A percentile compares a stretch with the other conserved stretches of the same genome.
Evolutionary conservation across 2,113 vertebrate genomes (phyloP).

Genomic region (Rattus norvegicus): GRCr8 NC_086039.1:111137001-111137500

Average conservation of each 20-base stretch:
- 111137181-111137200: conserved; percentile 50
- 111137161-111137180: not conserved
- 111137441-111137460: not conserved
- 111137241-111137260: conserved; percentile 69
- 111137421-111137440: not conserved
- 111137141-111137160: conserved; percentile 6
- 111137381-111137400: not conserved
- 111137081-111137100: not conserved
- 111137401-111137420: not conserved
- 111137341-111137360: not conserved
- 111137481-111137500: not conserved
- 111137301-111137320: not conserved
- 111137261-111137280: conserved; percentile 57
- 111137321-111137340: not conserved
- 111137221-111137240: conserved; percentile 60
- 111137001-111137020: not conserved
- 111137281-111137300: conserved; percentile 54
- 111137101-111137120: conserved; percentile 2
- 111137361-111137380: not conserved
- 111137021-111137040: not conserved
- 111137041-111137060: not conserved
- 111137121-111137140: conserved; percentile 46
- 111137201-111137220: conserved; percentile 49
- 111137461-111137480: not conserved
- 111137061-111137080: not conserved